A percentile compares a stretch with the other conserved stretches of the same genome.
Evolutionary conservation across 1,140 invertebrate genomes (phyloP).

Genomic region (Danaus plexippus): DNA sequence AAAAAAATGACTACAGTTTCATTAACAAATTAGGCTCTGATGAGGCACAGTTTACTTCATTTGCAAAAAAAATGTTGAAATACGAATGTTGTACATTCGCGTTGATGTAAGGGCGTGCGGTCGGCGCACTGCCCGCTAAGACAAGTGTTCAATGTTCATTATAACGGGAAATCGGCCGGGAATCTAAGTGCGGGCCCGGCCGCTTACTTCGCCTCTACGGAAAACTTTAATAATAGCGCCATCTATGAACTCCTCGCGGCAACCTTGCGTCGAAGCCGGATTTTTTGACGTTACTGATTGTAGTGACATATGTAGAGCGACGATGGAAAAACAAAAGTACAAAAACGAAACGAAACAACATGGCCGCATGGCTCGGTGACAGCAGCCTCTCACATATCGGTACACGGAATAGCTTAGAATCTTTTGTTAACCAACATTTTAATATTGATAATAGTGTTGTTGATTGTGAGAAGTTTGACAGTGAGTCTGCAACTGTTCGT

Average conservation of each 20-base stretch:
- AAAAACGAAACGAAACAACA: conserved; percentile 33
- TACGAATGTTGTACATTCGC: conserved; percentile 64
- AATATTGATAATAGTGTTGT: conserved; percentile 14
- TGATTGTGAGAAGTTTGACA: conserved; percentile 14
- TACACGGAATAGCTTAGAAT: conserved; percentile 31
- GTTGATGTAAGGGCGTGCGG: conserved; percentile 62
- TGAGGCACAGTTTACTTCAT: conserved; percentile 42
- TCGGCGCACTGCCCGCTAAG: conserved; percentile 67
- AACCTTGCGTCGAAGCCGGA: conserved; percentile 11
- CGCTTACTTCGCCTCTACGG: conserved; percentile 40
- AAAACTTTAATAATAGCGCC: conserved; percentile 21
- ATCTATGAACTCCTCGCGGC: conserved; percentile 17
- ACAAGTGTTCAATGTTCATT: conserved; percentile 67
- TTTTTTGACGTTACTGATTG: conserved; percentile 20
- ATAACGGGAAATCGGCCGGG: conserved; percentile 66
- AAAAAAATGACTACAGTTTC: conserved; percentile 33
- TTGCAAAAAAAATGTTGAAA: conserved; percentile 47
- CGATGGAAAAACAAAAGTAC: conserved; percentile 8
- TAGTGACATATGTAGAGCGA: conserved; percentile 15
- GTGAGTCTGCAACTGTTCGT: conserved; percentile 12
- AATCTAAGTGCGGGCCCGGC: conserved; percentile 44
- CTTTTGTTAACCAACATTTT: conserved; percentile 20
- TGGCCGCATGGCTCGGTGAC: conserved; percentile 58
- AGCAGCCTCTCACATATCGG: conserved; percentile 30
- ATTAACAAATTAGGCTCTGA: conserved; percentile 26